These are phyloP conservation scores for Pseudoips prasinana DNA, from an alignment of 2,888 invertebrate genomes.

Conservation along the genomic window DNA sequence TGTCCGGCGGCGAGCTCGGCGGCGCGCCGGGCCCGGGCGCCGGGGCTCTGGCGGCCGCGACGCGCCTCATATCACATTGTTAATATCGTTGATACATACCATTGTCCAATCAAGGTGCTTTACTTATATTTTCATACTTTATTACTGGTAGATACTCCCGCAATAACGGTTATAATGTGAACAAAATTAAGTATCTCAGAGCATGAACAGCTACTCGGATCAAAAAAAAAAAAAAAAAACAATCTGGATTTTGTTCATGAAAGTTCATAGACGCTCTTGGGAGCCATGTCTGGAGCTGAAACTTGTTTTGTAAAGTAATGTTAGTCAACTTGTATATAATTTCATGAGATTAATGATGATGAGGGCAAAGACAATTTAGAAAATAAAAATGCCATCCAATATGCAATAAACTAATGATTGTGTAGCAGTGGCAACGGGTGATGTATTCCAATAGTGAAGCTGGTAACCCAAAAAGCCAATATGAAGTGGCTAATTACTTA, in stretches of 20 bases:
- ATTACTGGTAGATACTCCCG: constrained; percentile 82
- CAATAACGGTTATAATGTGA: constrained; percentile 69
- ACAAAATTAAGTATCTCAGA: constrained; percentile 57
- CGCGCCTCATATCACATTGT: constrained; percentile 80
- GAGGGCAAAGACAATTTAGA: constrained; percentile 70
- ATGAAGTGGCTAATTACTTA: too few relatives aligned
- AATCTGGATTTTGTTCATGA: constrained; percentile 57
- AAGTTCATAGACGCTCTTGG: constrained; percentile 43
- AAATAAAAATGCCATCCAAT: constrained; percentile 77
- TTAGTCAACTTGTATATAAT: constrained; percentile 81
- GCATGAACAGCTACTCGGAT: constrained; percentile 42
- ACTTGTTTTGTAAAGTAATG: constrained; percentile 74
- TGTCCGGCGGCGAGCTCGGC: constrained; percentile 50
- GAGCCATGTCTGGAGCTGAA: constrained; percentile 51
- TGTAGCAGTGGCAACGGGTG: too few relatives aligned
- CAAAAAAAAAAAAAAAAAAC: constrained; percentile 53
- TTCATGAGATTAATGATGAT: constrained; percentile 76
- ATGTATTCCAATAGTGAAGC: too few relatives aligned
- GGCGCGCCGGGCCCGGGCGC: constrained; percentile 57
- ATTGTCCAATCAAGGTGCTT: constrained; percentile 83
- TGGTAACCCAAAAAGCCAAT: too few relatives aligned
- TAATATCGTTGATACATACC: constrained; percentile 83
- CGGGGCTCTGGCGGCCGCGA: constrained; percentile 59
- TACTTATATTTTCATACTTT: constrained; percentile 83
- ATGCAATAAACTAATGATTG: constrained; percentile 78